These are phyloP conservation scores for Vidua chalybeata DNA, from an alignment of 2,113 vertebrate genomes.

Conservation along the genomic window DNA sequence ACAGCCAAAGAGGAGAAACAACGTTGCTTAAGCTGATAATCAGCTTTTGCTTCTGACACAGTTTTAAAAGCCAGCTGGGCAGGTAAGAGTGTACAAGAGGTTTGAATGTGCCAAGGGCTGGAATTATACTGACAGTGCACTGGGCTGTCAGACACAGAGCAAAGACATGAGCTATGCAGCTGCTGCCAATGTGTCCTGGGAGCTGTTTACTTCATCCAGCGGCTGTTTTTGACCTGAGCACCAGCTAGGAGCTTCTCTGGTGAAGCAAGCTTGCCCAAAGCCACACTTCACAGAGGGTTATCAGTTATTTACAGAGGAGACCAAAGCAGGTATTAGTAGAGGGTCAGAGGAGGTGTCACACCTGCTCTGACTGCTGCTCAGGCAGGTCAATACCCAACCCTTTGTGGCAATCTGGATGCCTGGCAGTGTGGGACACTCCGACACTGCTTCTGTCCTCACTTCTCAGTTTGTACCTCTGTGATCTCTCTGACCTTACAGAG, in stretches of 20 bases:
- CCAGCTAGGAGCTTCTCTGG: neutral
- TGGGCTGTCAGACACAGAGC: neutral
- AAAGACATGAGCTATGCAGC: conserved; percentile 1
- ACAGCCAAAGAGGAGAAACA: neutral
- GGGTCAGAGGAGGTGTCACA: neutral
- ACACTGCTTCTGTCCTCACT: neutral
- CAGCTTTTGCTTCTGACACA: conserved; percentile 24
- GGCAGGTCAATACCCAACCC: neutral
- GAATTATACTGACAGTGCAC: neutral
- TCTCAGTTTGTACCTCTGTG: neutral
- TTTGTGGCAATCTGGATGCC: neutral
- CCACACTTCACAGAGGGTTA: neutral
- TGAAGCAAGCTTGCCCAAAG: neutral
- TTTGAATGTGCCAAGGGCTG: neutral
- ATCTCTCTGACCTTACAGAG: neutral
- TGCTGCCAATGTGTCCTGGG: neutral
- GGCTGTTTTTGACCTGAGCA: neutral
- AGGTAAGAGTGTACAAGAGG: neutral
- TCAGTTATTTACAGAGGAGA: neutral
- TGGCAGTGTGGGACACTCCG: neutral
- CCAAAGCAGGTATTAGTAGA: neutral
- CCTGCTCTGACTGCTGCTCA: neutral
- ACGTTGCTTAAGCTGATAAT: conserved; percentile 7
- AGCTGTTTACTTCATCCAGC: neutral
- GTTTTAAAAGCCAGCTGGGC: neutral